Evolutionary conservation across 2,888 invertebrate genomes (phyloP).

Genomic region (Euspilapteryx auroguttella): DNA sequence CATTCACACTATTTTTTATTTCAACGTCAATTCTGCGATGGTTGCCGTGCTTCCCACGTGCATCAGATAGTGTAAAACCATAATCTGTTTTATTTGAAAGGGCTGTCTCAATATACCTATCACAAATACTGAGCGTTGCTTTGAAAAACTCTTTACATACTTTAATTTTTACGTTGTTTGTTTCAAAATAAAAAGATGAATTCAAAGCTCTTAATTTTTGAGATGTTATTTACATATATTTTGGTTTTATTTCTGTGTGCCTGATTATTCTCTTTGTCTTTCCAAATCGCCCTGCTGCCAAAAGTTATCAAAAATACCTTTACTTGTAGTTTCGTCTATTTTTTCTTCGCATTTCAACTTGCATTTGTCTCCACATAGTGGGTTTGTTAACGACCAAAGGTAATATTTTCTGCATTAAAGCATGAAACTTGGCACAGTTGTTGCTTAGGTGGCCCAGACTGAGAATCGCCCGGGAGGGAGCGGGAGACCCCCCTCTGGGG

Average conservation of each 20-base stretch:
- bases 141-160: constrained; percentile 5
- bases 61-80: constrained; percentile 3
- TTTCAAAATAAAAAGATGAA: constrained; percentile 4
- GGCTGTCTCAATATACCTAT: constrained; percentile 1
- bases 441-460: too few relatives aligned
- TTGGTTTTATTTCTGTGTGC: too few relatives aligned
- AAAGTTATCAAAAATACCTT: not conserved
- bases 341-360: not conserved
- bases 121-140: constrained; percentile 3
- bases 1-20: constrained; percentile 3
- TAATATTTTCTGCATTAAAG: too few relatives aligned
- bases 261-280: not conserved
- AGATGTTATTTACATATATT: not conserved
- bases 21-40: constrained; percentile 4
- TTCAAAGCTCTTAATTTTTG: constrained; percentile 2
- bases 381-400: too few relatives aligned
- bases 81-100: constrained; percentile 3
- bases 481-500: too few relatives aligned
- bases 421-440: too few relatives aligned
- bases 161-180: constrained; percentile 1
- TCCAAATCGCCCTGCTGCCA: not conserved
- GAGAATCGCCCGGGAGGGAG: too few relatives aligned
- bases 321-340: not conserved
- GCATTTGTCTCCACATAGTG: not conserved
- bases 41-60: constrained; percentile 3